These are phyloP conservation scores for Yponomeuta cagnagella DNA, from an alignment of 2,888 invertebrate genomes.

Conservation along the genomic window DNA sequence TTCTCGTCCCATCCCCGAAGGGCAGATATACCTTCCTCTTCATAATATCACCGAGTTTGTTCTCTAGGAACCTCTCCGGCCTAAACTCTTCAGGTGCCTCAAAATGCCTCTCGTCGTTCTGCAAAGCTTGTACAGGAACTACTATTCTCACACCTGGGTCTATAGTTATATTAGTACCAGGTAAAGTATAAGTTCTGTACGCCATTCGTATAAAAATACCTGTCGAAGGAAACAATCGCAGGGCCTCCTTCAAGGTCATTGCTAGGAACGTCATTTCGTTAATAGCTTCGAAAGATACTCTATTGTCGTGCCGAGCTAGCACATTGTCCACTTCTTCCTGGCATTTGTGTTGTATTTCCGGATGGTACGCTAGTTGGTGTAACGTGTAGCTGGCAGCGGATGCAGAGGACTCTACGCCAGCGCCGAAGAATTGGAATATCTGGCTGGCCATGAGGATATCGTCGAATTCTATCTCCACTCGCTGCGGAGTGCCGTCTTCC, in stretches of 20 bases:
- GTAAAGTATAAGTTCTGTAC: conserved; percentile 27
- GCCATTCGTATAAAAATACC: conserved; percentile 32
- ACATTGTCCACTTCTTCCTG: conserved; percentile 52
- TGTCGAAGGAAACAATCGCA: conserved; percentile 46
- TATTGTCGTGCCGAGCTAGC: conserved; percentile 39
- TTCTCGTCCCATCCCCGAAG: conserved; percentile 32
- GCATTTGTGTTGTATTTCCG: conserved; percentile 46
- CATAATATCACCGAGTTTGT: conserved; percentile 21
- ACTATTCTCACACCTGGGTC: conserved; percentile 28
- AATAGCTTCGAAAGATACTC: conserved; percentile 48
- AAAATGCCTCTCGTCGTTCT: conserved; percentile 31
- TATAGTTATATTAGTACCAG: conserved; percentile 29
- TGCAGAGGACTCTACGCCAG: conserved; percentile 67
- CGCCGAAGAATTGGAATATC: conserved; percentile 52
- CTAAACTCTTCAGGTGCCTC: conserved; percentile 28
- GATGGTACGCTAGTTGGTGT: conserved; percentile 53
- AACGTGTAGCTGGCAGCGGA: conserved; percentile 52
- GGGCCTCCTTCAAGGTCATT: conserved; percentile 44
- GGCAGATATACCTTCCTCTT: conserved; percentile 29
- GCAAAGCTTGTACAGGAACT: conserved; percentile 31
- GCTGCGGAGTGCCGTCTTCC: conserved; percentile 37
- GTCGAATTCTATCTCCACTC: conserved; percentile 41
- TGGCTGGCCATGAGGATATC: conserved; percentile 40
- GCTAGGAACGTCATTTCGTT: conserved; percentile 41
- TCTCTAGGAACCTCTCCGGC: conserved; percentile 28